A percentile compares a stretch with the other conserved stretches of the same genome.
These are phyloP conservation scores for Micrastur ruficollis DNA, from an alignment of 2,797 vertebrate species.

Conservation along the genomic window DNA sequence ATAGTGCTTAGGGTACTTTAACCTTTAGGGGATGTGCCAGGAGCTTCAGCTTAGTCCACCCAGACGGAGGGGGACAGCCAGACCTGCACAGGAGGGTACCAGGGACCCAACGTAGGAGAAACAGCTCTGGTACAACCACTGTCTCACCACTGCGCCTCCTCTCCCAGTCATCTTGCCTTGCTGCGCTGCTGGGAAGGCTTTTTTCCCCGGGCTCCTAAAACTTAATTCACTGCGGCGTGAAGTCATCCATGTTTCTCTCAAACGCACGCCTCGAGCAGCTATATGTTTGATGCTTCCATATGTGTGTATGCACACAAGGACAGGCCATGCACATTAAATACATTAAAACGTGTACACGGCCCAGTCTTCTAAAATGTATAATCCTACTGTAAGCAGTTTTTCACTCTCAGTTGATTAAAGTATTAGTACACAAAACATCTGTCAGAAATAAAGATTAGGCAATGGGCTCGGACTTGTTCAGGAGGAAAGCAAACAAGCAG, in stretches of 20 bases:
- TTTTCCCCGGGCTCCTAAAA: background rate
- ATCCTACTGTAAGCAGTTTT: conserved; percentile 31
- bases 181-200: fast-evolving
- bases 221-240: background rate
- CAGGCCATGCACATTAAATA: background rate
- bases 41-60: background rate
- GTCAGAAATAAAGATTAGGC: conserved; percentile 54
- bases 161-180: background rate
- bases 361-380: background rate
- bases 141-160: background rate
- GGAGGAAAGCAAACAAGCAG: conserved; percentile 27
- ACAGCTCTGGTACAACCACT: background rate
- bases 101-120: fast-evolving
- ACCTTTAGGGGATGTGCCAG: background rate
- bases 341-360: background rate
- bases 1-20: fast-evolving
- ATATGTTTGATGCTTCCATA: background rate
- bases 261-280: background rate
- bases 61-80: fast-evolving
- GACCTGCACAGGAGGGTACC: fast-evolving
- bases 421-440: conserved; percentile 58
- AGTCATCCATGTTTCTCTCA: background rate
- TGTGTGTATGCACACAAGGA: background rate
- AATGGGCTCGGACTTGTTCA: conserved; percentile 6
- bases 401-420: conserved; percentile 44